phyloP scores from a whole-genome alignment of 2,113 vertebrate genomes.

The Heliornis fulica region DNA sequence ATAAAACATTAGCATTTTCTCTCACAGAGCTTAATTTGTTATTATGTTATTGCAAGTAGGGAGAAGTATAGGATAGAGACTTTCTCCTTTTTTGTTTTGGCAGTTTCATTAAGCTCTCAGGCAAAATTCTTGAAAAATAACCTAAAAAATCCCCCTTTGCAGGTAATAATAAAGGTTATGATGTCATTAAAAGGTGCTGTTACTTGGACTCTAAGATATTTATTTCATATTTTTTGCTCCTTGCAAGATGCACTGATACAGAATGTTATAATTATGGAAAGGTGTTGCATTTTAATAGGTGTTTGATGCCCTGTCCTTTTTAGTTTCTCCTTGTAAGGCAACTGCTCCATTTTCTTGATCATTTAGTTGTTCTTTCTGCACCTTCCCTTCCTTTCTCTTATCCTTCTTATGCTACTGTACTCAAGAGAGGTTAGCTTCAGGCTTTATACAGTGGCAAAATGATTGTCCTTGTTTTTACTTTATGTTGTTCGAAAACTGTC shows the following conservation, averaged over 20 bases:
- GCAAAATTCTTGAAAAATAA: background rate
- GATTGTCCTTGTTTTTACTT: background rate
- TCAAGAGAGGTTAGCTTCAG: background rate
- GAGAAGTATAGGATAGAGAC: background rate
- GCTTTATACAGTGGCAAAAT: background rate
- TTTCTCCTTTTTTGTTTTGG: background rate
- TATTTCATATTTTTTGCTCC: background rate
- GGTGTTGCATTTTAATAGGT: background rate
- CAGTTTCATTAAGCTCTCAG: background rate
- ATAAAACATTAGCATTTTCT: rapidly evolving
- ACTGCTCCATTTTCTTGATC: background rate
- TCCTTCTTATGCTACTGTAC: background rate
- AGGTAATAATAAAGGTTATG: background rate
- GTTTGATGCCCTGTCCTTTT: background rate
- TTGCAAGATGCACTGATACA: background rate
- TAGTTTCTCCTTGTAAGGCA: background rate
- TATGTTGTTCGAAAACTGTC: background rate
- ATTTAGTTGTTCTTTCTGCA: background rate
- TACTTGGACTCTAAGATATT: background rate
- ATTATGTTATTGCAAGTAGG: background rate
- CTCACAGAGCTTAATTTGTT: background rate
- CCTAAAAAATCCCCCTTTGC: rapidly evolving
- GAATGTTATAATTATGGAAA: background rate
- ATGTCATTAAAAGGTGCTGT: background rate
- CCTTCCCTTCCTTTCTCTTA: background rate